Percentiles rank a stretch among this genome's conserved stretches.
phyloP scores from a whole-genome alignment of 2,797 vertebrate species.

The Girardinus metallicus region DNA sequence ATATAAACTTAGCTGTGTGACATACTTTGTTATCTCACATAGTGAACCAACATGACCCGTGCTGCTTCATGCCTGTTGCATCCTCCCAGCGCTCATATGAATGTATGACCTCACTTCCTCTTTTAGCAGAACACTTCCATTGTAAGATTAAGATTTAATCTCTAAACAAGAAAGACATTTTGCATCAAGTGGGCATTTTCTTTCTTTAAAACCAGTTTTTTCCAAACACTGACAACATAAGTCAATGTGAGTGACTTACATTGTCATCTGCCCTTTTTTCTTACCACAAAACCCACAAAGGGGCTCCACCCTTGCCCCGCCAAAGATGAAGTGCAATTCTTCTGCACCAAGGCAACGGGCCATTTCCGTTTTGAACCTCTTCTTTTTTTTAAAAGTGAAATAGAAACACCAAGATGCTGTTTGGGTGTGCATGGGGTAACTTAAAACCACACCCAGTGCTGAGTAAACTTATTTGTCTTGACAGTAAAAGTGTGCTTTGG shows the following conservation, averaged over 20 bases:
- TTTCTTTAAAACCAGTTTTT: constrained; percentile 8
- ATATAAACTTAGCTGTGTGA: not conserved
- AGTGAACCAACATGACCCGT: not conserved
- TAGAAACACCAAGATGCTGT: constrained; percentile 18
- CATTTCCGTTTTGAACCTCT: constrained; percentile 41
- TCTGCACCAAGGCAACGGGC: constrained; percentile 7
- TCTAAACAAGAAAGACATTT: not conserved
- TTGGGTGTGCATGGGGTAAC: not conserved
- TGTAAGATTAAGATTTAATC: not conserved
- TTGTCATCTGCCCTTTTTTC: not conserved
- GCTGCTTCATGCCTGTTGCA: not conserved
- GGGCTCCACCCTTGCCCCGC: constrained; percentile 41
- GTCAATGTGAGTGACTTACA: not conserved
- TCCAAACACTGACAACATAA: constrained; percentile 1
- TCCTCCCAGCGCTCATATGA: not conserved
- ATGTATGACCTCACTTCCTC: constrained; percentile 62
- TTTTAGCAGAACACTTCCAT: constrained; percentile 24
- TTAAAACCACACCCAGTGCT: constrained; percentile 18
- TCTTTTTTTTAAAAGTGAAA: constrained; percentile 19
- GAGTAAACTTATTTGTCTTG: not conserved
- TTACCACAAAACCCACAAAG: constrained; percentile 28
- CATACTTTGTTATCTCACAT: not conserved
- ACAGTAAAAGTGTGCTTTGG: constrained; percentile 1
- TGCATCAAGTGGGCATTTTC: constrained; percentile 1
- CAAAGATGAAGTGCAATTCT: not conserved